These are phyloP conservation scores for Drosophila formosana DNA, from an alignment of 2,888 invertebrate species.

Conservation along the genomic window DNA sequence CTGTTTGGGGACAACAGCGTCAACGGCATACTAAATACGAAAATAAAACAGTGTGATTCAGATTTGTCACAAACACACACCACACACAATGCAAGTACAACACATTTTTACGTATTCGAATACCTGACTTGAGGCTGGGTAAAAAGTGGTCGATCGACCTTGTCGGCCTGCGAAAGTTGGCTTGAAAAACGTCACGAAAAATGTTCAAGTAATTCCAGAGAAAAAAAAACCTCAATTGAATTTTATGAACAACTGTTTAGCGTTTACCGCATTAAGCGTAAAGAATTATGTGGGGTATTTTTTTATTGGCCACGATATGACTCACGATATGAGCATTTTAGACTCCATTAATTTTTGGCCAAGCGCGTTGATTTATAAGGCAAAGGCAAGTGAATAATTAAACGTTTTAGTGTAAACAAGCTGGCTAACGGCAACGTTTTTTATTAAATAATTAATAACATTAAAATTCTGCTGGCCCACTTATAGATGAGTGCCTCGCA, in stretches of 20 bases:
- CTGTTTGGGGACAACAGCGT: constrained; percentile 52
- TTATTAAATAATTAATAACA: constrained; percentile 41
- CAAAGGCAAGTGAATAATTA: constrained; percentile 20
- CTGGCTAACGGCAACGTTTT: constrained; percentile 27
- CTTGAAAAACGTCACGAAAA: constrained; percentile 60
- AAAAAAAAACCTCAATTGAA: constrained; percentile 41
- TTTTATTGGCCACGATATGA: constrained; percentile 32
- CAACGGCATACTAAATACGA: constrained; percentile 62
- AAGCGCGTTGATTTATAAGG: constrained; percentile 23
- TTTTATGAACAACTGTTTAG: constrained; percentile 52
- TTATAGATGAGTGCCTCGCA: constrained; percentile 31
- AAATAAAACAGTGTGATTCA: constrained; percentile 60
- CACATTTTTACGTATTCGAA: not conserved
- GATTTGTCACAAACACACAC: constrained; percentile 44
- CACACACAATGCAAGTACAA: constrained; percentile 15
- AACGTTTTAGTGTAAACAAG: constrained; percentile 34
- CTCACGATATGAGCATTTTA: constrained; percentile 50
- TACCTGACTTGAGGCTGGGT: not conserved
- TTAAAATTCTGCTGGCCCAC: constrained; percentile 40
- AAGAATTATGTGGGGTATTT: constrained; percentile 51
- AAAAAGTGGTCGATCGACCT: constrained; percentile 61
- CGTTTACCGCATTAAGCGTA: constrained; percentile 52
- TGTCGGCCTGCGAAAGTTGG: constrained; percentile 50
- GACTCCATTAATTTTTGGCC: constrained; percentile 30
- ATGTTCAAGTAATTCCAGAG: constrained; percentile 44